Conservation (phyloP, 2,888 invertebrate genomes). For the Eutolmus rufibarbis region DNA sequence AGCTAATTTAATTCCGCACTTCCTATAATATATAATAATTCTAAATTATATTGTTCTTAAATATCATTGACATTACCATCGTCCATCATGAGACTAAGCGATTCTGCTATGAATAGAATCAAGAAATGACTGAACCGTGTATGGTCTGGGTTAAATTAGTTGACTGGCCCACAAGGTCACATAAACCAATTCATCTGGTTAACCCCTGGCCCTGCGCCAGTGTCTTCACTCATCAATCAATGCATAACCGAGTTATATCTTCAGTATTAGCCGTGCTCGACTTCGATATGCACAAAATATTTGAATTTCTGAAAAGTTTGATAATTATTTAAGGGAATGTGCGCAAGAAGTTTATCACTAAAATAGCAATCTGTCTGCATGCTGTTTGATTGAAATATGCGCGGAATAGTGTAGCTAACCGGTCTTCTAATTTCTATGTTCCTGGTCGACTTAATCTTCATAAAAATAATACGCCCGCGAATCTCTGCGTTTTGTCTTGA, state of each 20-base stretch:
- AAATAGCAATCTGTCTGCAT: neutral
- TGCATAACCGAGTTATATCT: neutral
- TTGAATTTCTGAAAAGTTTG: neutral
- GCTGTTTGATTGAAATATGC: neutral
- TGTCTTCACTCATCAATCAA: conserved; percentile 14
- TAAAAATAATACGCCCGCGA: neutral
- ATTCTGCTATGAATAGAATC: neutral
- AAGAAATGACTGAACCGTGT: neutral
- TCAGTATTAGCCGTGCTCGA: neutral
- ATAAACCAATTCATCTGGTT: conserved; percentile 31
- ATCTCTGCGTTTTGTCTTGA: neutral
- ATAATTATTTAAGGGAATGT: neutral
- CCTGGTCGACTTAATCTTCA: neutral
- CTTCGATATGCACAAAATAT: neutral
- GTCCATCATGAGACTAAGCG: neutral
- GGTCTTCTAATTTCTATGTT: neutral
- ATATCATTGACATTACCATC: neutral
- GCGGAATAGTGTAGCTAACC: neutral
- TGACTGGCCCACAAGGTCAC: conserved; percentile 23
- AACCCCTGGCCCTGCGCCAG: conserved; percentile 3
- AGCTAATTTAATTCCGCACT: neutral
- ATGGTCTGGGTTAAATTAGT: conserved; percentile 21
- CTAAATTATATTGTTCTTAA: too few species aligned
- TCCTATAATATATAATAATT: neutral
- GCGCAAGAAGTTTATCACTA: neutral